A percentile compares a stretch with the other conserved stretches of the same genome.
Conservation (phyloP, 2,113 vertebrate genomes). For the Myotis lucifugus region DNA sequence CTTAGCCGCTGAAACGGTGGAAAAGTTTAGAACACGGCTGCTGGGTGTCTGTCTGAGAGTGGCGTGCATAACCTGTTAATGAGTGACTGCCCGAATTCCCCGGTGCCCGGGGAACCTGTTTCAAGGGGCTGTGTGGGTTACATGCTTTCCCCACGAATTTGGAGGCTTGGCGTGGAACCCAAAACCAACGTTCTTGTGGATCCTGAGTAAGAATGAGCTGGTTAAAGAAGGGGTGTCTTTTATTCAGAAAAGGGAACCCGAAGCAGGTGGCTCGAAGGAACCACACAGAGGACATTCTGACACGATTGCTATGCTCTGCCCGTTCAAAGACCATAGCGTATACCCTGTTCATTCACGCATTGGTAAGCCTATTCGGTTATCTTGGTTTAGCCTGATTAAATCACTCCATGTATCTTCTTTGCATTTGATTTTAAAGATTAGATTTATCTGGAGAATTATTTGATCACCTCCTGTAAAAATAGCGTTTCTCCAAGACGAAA, state of each 20-base stretch:
- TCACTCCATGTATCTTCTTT: neutral
- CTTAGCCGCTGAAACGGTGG: constrained; percentile 1
- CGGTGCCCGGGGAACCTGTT: constrained; percentile 21
- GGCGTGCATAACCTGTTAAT: constrained; percentile 57
- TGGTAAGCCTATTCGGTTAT: neutral
- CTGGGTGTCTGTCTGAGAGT: neutral
- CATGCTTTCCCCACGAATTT: neutral
- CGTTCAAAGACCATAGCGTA: neutral
- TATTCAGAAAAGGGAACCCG: neutral
- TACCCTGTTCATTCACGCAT: neutral
- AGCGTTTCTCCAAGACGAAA: neutral
- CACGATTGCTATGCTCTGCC: neutral
- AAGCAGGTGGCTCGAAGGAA: neutral
- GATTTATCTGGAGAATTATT: constrained; percentile 6
- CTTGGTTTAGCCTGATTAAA: neutral
- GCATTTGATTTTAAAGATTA: constrained; percentile 39
- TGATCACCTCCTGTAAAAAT: neutral
- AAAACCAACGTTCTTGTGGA: neutral
- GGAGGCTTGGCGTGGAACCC: neutral
- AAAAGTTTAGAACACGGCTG: constrained; percentile 49
- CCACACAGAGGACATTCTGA: neutral
- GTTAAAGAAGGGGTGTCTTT: neutral
- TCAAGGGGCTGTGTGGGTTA: neutral
- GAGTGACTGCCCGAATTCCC: neutral
- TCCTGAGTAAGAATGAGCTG: neutral